These are phyloP conservation scores for Sarcophaga caerulescens DNA, from an alignment of 2,888 invertebrate genomes.

Conservation along the genomic window DNA sequence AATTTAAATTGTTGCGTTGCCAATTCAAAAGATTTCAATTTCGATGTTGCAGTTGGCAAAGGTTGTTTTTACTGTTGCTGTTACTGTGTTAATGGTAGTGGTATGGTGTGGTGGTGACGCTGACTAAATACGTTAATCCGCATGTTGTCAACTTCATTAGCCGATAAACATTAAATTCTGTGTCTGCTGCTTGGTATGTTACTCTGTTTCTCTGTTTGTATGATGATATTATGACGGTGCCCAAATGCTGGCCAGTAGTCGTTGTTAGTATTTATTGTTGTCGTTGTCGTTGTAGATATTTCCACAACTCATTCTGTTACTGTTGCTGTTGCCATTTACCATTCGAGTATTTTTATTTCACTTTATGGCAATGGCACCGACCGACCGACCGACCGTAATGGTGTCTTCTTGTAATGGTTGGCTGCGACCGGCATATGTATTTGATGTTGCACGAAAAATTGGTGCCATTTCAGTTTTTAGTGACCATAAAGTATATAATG, in stretches of 20 bases:
- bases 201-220: constrained; percentile 38
- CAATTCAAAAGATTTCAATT: constrained; percentile 23
- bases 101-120: constrained; percentile 53
- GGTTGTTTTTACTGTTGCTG: constrained; percentile 18
- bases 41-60: constrained; percentile 7
- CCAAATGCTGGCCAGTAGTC: constrained; percentile 23
- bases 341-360: constrained; percentile 33
- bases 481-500: constrained; percentile 78
- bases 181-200: constrained; percentile 54
- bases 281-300: constrained; percentile 35
- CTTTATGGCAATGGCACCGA: constrained; percentile 48
- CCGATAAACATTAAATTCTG: constrained; percentile 80
- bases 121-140: constrained; percentile 80
- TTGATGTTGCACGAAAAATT: constrained; percentile 80
- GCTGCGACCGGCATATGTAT: constrained; percentile 71
- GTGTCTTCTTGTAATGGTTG: constrained; percentile 52
- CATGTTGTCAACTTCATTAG: constrained; percentile 82
- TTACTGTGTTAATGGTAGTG: constrained; percentile 19
- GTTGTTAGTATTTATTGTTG: constrained; percentile 11
- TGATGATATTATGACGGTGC: neutral
- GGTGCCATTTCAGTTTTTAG: constrained; percentile 80
- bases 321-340: constrained; percentile 48
- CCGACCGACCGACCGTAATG: constrained; percentile 52
- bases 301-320: constrained; percentile 10
- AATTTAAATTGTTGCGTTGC: constrained; percentile 63